Base-by-base conservation (phyloP, 2,113 vertebrate genomes). In the Clarias batrachus region DNA sequence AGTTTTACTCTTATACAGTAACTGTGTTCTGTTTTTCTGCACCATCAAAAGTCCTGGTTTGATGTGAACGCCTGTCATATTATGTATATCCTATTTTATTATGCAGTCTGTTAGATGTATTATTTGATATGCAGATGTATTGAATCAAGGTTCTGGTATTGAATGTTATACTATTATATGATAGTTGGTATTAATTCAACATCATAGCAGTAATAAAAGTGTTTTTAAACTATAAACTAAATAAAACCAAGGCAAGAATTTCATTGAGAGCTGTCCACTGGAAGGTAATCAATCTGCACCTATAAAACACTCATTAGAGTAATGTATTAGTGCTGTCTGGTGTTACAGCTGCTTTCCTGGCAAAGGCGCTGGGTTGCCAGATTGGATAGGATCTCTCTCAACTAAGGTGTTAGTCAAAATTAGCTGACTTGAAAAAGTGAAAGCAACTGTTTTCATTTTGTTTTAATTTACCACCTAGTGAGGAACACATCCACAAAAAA, bases 221-320 rank as follows among this genome's bases (percentile, higher is more conserved):
- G 48, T 48, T 48, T 48, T 8, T 48, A 48, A 48, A 48, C 17
- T 80, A 54, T 59, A 60, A 80, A 17, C 8, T 59, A 59, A 60
- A 77, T 77, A n/a, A 78, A 78, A 78, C 27, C 48, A 25, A 54
- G 56, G 23, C 48, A n/a, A 21, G 25, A 56, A 78, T 37, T 81
- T 60, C 37, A 19, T 25, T 60, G 30, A 60, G 21, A 41, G 19
- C 19, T 62, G 27, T 81, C 30, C 30, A 81, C 57, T 13, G 78
- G 27, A 37, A 14, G 30, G 60, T n/a, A 63, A 81, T 81, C 60
- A 63, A 33, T 81, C 80, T 81, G 33, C 33, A 65, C 80, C 60
- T 81, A 81, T 81, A 63, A 81, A 81, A 65, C 59, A 63, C 80
- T 81, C 79, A 81, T 81, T 81, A 63, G 59, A 48, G 23, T 65